Percentiles rank a stretch among this genome's conserved stretches.
phyloP scores from a whole-genome alignment of 2,888 invertebrate species.

The Autographa gamma region DNA sequence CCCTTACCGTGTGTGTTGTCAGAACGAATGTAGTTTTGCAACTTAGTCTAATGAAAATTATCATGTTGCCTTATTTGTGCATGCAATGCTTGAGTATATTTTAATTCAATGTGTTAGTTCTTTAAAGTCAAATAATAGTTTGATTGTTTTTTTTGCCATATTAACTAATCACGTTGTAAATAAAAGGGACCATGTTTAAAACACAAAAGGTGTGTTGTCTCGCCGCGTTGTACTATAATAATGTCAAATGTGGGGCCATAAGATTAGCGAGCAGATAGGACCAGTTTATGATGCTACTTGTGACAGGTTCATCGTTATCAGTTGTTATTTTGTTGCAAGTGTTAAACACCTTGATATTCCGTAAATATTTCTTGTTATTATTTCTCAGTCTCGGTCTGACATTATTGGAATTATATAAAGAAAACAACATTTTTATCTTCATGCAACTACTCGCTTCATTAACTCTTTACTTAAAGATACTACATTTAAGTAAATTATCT shows the following conservation, averaged over 20 bases:
- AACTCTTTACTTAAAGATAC: background rate
- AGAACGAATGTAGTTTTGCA: constrained; percentile 49
- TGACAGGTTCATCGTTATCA: constrained; percentile 22
- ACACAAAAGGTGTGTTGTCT: constrained; percentile 54
- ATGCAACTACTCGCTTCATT: background rate
- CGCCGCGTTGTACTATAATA: constrained; percentile 50
- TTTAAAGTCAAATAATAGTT: constrained; percentile 25
- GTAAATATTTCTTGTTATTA: background rate
- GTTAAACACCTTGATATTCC: constrained; percentile 20
- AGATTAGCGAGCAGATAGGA: constrained; percentile 50
- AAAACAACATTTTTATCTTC: background rate
- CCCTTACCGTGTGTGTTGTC: constrained; percentile 44
- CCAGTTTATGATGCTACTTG: constrained; percentile 34
- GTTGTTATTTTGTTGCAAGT: constrained; percentile 32
- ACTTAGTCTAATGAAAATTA: constrained; percentile 56
- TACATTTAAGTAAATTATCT: too few species aligned
- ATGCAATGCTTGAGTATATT: constrained; percentile 16
- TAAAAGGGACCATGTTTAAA: constrained; percentile 31
- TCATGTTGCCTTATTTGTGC: constrained; percentile 53
- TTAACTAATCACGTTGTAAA: constrained; percentile 39
- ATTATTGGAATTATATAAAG: background rate
- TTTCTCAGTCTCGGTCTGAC: background rate
- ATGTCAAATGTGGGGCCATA: constrained; percentile 58
- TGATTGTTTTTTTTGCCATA: constrained; percentile 27
- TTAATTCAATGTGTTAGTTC: constrained; percentile 22